These are phyloP conservation scores for Diuraphis noxia DNA, from an alignment of 1,140 invertebrate species.

Conservation along the genomic window DNA sequence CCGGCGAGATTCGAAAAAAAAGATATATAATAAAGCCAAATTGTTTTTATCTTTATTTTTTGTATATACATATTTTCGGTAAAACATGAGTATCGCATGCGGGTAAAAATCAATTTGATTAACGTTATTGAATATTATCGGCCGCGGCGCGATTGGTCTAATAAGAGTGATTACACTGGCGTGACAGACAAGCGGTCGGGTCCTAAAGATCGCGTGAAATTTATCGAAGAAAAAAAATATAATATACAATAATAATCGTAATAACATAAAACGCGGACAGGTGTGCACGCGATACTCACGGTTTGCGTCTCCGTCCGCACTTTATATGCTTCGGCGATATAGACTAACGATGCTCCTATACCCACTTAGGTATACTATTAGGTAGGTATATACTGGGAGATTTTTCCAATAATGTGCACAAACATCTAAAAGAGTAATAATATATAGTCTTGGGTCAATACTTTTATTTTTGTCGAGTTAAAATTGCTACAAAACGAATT, in stretches of 20 bases:
- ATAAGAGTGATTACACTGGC: conserved; percentile 29
- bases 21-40: neutral
- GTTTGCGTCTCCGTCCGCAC: conserved; percentile 4
- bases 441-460: neutral
- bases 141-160: neutral
- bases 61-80: neutral
- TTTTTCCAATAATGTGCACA: neutral
- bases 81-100: conserved; percentile 25
- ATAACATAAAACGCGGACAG: neutral
- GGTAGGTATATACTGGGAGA: neutral
- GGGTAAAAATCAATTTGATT: conserved; percentile 42
- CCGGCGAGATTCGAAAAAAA: neutral
- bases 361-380: neutral
- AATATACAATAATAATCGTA: neutral
- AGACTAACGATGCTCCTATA: neutral
- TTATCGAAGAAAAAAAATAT: neutral
- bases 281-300: conserved; percentile 32
- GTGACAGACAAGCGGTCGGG: conserved; percentile 26
- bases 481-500: neutral
- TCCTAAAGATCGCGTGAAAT: conserved; percentile 31
- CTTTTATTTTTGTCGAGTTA: neutral
- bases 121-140: conserved; percentile 40
- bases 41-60: conserved; percentile 21
- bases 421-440: neutral
- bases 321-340: neutral